Evolutionary conservation across 1,140 invertebrate species (phyloP), one percentile per base, ranked within the genome.

Genomic region (Oryzaephilus surinamensis): DNA sequence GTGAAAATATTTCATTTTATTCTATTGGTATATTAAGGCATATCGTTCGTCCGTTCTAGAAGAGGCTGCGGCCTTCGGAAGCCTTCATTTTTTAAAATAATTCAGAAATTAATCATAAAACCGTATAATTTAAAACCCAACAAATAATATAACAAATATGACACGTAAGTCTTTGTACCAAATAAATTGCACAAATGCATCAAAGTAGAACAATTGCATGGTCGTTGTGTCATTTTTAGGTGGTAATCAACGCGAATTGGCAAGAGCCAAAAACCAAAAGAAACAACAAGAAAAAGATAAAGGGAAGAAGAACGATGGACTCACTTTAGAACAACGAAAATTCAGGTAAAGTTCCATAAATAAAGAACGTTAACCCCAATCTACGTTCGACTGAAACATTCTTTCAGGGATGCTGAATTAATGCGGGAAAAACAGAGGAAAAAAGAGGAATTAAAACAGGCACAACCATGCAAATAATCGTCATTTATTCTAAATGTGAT

Each of bases 201-300:
- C n/a, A n/a, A n/a, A 3, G 8, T 11, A 8, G 8, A 24, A 24
- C 11, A 32, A 33, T 21, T 20, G 14, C 4, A 3, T 24, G 27
- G 13, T 29, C 20, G 16, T 12, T 20, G 2, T 27, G 26, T 38
- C 23, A 38, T 37, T 65, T 63, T n/a, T 51, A 81, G 77, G 79
- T 47, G 87, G 87, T 50, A 91, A 91, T 62, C 86, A 90, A 65
- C 71, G 87, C 58, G 87, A 91, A 61, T 70, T 89, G 52, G 85
- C 86, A 41, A 71, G 87, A 36, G 74, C 73, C 43, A 90, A 89
- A 62, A 81, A 80, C 60, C 72, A 76, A 54, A 89, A 88, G 58
- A 89, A 89, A 57, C 73, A 74, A 51, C 66, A 73, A 42, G 84
- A 88, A 54, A 38, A 58, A 31, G 61, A 64, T 30, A 84, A 81